These are phyloP conservation scores for Gryllus bimaculatus DNA, from an alignment of 1,140 invertebrate species.

Conservation along the genomic window DNA sequence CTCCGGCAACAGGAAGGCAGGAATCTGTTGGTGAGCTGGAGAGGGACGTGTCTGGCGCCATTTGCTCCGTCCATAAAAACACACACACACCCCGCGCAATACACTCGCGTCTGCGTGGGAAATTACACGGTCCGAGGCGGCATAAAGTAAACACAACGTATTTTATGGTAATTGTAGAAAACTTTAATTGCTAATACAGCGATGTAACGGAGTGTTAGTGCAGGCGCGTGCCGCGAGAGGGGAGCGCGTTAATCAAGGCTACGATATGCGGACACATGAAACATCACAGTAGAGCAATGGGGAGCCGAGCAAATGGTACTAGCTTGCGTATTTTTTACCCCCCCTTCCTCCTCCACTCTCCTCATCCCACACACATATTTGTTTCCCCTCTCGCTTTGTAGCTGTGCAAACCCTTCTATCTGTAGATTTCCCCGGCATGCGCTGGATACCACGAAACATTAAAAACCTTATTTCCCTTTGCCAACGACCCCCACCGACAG, in stretches of 20 bases:
- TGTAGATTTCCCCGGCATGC: neutral
- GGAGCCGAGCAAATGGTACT: neutral
- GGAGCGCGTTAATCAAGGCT: neutral
- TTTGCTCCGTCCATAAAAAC: neutral
- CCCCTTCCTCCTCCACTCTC: no score
- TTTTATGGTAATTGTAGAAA: constrained; percentile 6
- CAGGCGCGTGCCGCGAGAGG: neutral
- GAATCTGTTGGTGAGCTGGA: no score
- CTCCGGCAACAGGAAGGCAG: no score
- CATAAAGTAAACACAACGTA: neutral
- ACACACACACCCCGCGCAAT: neutral
- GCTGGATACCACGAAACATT: no score
- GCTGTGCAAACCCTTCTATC: neutral
- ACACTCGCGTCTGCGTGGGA: neutral
- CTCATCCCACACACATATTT: neutral
- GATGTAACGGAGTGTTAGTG: neutral
- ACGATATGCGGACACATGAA: neutral
- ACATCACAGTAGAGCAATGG: neutral
- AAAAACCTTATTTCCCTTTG: no score
- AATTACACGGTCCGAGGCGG: neutral
- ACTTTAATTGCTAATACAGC: neutral
- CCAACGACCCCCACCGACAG: no score
- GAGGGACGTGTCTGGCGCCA: neutral
- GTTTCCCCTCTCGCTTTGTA: neutral
- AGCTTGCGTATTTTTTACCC: neutral